phyloP scores from a whole-genome alignment of 2,888 invertebrate species.

The Nasonia oneida region DNA sequence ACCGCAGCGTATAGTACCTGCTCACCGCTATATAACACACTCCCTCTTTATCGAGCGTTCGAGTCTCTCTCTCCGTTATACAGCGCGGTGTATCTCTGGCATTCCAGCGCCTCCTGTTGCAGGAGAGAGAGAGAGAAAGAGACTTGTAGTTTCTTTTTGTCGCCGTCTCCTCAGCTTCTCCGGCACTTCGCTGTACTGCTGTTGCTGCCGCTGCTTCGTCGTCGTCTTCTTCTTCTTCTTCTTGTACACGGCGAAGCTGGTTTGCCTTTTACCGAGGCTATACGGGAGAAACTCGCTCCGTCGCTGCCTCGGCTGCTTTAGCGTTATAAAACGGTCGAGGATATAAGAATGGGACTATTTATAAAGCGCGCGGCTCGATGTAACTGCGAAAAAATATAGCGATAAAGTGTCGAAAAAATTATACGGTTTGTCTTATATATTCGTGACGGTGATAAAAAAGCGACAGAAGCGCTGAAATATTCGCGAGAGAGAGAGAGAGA shows the following conservation, averaged over 20 bases:
- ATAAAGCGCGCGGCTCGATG: slow-evolving; percentile 33
- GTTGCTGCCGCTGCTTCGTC: background rate
- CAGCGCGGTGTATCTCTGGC: background rate
- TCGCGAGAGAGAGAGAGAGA: background rate
- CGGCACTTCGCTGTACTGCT: background rate
- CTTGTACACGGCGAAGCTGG: background rate
- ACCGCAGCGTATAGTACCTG: background rate
- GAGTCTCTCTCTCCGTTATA: slow-evolving; percentile 53
- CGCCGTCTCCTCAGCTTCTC: background rate
- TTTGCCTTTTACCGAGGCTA: background rate
- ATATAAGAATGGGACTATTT: slow-evolving; percentile 35
- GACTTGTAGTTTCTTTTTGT: slow-evolving; percentile 19
- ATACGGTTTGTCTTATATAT: background rate
- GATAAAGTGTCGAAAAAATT: background rate
- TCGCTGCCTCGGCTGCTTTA: background rate
- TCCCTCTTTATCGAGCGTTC: slow-evolving; percentile 61
- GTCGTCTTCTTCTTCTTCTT: background rate
- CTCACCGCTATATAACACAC: slow-evolving; percentile 15
- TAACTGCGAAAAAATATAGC: slow-evolving; percentile 42
- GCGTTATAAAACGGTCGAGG: slow-evolving; percentile 25
- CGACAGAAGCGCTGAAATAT: background rate
- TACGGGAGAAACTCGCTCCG: background rate
- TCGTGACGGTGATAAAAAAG: background rate
- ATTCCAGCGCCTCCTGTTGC: background rate
- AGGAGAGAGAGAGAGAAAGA: background rate